Evolutionary conservation across 2,888 invertebrate species (phyloP).

Genomic region (Drosophila pseudotalamancana): DNA sequence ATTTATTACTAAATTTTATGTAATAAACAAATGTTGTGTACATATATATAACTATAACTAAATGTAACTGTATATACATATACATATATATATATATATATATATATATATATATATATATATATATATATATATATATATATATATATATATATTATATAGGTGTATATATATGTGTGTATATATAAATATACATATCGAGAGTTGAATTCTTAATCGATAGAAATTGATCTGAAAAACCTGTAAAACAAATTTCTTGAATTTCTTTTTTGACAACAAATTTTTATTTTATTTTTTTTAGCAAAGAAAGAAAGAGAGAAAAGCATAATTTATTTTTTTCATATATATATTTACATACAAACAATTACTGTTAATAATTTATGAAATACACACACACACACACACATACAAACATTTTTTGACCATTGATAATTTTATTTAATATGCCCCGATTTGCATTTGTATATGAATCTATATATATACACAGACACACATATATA

Average conservation of each 20-base stretch:
- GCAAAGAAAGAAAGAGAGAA: conserved; percentile 12
- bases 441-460: conserved; percentile 18
- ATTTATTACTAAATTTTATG: conserved; percentile 58
- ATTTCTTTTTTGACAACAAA: conserved; percentile 5
- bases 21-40: conserved; percentile 56
- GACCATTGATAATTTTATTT: conserved; percentile 71
- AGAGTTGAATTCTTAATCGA: conserved; percentile 12
- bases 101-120: background rate
- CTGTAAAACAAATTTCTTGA: conserved; percentile 46
- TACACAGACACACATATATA: conserved; percentile 9
- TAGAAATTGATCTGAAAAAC: conserved; percentile 56
- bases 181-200: background rate
- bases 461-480: conserved; percentile 6
- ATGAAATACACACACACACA: conserved; percentile 44
- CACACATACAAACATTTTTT: conserved; percentile 41
- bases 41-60: conserved; percentile 9
- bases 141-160: background rate
- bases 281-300: conserved; percentile 20
- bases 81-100: background rate
- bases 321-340: conserved; percentile 70
- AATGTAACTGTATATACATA: background rate
- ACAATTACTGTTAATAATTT: conserved; percentile 73
- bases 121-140: background rate
- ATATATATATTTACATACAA: conserved; percentile 40
- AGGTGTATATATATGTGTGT: background rate